phyloP scores from a whole-genome alignment of 1,140 invertebrate genomes.

The Copidosoma floridanum region DNA sequence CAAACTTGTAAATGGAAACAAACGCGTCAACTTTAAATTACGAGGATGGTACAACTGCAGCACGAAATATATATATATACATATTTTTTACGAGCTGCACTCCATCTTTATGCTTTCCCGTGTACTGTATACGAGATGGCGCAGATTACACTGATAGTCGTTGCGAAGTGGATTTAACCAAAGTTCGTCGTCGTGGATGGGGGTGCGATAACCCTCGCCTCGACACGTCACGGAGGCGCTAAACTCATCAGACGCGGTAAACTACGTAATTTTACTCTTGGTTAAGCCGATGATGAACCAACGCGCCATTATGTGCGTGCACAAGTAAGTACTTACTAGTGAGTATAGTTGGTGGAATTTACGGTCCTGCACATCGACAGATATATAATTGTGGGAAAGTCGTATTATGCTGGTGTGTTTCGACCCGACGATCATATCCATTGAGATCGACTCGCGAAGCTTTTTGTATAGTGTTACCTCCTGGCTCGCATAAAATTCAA shows the following conservation, averaged over 20 bases:
- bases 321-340: too few species aligned
- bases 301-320: not conserved
- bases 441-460: too few species aligned
- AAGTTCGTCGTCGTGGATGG: slow-evolving; percentile 12
- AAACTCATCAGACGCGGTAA: slow-evolving; percentile 24
- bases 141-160: not conserved
- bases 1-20: not conserved
- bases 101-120: too few species aligned
- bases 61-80: not conserved
- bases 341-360: too few species aligned
- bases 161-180: slow-evolving; percentile 21
- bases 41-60: too few species aligned
- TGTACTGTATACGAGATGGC: not conserved
- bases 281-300: slow-evolving; percentile 13
- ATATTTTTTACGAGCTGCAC: not conserved
- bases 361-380: too few species aligned
- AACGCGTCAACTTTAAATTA: not conserved
- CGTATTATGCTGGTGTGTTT: too few species aligned
- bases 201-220: not conserved
- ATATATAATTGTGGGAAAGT: too few species aligned
- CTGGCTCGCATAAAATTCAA: too few species aligned
- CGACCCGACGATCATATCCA: too few species aligned
- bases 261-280: slow-evolving; percentile 22
- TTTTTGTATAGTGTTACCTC: too few species aligned
- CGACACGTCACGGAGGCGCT: slow-evolving; percentile 9